Evolutionary conservation across 92 coral and sea anemone genomes (phyloP).

Genomic region (Meandrina meandrites): DNA sequence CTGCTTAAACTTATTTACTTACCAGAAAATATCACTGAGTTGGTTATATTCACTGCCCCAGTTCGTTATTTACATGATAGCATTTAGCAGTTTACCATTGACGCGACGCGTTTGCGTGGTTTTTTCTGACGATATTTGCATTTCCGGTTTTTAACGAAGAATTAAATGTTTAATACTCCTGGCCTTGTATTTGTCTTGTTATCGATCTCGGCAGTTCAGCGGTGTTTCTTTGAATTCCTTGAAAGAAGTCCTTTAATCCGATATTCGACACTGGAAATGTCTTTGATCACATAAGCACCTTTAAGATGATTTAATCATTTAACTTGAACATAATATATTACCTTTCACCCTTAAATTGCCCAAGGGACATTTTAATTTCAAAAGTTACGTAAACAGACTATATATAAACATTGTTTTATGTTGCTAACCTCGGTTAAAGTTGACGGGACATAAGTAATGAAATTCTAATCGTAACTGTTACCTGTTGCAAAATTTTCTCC

Average conservation of each 20-base stretch:
- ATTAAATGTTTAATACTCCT: neutral
- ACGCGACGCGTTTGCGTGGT: neutral
- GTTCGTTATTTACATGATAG: neutral
- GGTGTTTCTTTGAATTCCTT: neutral
- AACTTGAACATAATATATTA: neutral
- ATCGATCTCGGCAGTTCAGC: neutral
- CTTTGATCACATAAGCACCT: neutral
- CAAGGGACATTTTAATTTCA: neutral
- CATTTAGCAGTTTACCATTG: neutral
- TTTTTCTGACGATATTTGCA: neutral
- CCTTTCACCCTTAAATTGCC: neutral
- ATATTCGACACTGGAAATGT: neutral
- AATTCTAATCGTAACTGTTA: neutral
- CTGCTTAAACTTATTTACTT: neutral
- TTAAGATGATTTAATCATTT: neutral
- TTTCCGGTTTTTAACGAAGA: neutral
- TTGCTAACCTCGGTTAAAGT: neutral
- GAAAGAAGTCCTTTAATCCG: neutral
- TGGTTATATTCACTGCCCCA: neutral
- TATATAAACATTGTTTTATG: too few species aligned
- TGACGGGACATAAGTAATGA: neutral
- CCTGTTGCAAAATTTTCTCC: neutral
- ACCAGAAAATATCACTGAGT: neutral
- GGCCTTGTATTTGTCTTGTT: neutral
- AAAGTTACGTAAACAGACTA: neutral